phyloP scores from a whole-genome alignment of 2,113 vertebrate species.

The Phyllostomus hastatus region DNA sequence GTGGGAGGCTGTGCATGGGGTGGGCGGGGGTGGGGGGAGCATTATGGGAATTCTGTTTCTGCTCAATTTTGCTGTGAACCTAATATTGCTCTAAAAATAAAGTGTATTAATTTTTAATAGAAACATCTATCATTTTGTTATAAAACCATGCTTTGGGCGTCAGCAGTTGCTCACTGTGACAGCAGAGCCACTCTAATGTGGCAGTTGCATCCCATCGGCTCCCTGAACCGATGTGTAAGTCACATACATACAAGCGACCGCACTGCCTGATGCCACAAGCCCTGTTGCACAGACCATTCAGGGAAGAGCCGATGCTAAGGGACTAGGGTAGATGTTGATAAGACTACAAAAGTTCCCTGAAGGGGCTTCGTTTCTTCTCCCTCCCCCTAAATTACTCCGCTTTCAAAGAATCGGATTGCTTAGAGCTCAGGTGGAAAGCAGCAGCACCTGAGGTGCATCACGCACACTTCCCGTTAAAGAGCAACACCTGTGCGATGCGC shows the following conservation, averaged over 20 bases:
- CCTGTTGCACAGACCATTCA: not conserved
- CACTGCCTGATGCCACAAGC: conserved; percentile 31
- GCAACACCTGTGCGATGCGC: conserved; percentile 31
- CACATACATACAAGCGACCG: conserved; percentile 18
- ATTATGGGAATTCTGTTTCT: not conserved
- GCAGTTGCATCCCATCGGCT: not conserved
- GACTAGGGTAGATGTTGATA: not conserved
- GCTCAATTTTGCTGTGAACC: not conserved
- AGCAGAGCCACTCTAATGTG: conserved; percentile 20
- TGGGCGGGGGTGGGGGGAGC: too few relatives aligned
- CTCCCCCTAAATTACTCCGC: conserved; percentile 22
- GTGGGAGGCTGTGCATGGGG: not conserved
- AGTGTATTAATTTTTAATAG: not conserved
- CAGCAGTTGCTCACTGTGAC: conserved; percentile 68
- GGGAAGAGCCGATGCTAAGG: not conserved
- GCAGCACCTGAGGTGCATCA: conserved; percentile 5
- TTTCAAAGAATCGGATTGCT: conserved; percentile 34
- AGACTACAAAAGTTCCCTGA: not conserved
- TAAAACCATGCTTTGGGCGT: conserved; percentile 61
- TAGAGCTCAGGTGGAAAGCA: conserved; percentile 52
- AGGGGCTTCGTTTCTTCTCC: not conserved
- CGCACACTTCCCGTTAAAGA: conserved; percentile 59
- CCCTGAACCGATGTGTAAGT: not conserved
- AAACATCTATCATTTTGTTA: conserved; percentile 71
- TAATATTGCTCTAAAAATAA: not conserved